Percentiles rank a stretch among this genome's conserved stretches.
These are phyloP conservation scores for Alauda arvensis DNA, from an alignment of 2,797 vertebrate genomes.

Conservation along the genomic window DNA sequence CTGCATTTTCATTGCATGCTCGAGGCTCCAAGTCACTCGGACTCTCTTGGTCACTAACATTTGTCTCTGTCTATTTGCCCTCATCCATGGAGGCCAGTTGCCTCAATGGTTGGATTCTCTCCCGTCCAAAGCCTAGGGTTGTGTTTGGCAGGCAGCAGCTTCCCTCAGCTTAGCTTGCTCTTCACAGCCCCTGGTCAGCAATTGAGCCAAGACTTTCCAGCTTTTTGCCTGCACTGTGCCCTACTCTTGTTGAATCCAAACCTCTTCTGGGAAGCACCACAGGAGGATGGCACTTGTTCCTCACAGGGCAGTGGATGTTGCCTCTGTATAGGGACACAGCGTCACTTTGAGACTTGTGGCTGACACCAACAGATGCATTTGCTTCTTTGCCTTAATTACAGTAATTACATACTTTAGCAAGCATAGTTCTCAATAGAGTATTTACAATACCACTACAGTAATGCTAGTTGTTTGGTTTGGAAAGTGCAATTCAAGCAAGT, in stretches of 20 bases:
- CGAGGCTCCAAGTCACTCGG: background rate
- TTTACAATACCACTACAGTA: background rate
- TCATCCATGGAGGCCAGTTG: background rate
- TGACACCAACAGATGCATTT: background rate
- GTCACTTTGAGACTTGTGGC: background rate
- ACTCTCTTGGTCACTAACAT: background rate
- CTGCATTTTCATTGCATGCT: background rate
- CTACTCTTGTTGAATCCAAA: background rate
- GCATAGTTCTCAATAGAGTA: background rate
- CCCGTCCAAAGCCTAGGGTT: background rate
- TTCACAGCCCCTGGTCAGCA: background rate
- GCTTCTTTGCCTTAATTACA: background rate
- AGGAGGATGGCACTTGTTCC: background rate
- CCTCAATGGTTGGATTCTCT: rapidly evolving
- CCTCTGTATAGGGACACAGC: background rate
- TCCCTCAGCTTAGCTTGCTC: background rate
- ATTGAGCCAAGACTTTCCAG: background rate
- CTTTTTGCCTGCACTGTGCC: background rate
- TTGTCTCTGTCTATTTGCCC: background rate
- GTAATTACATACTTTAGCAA: background rate
- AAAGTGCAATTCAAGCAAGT: background rate
- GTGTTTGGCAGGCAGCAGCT: background rate
- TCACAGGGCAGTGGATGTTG: background rate
- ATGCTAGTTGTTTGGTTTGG: background rate
- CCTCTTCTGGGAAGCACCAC: background rate